Conservation (phyloP, 2,797 vertebrate species). For the Falco peregrinus region DNA sequence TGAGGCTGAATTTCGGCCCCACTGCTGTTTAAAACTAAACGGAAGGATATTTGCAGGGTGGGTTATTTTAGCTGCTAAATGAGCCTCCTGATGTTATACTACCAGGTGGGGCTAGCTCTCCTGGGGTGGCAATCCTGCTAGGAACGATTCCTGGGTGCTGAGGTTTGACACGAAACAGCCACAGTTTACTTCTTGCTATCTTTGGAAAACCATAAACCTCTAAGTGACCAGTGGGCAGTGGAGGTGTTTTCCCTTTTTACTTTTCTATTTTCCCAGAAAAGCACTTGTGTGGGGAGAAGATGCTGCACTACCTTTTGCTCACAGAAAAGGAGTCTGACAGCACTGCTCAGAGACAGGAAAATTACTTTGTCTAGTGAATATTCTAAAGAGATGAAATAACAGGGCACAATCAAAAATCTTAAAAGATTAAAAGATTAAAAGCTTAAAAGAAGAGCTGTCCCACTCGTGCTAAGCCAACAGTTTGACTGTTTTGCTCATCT, state of each 20-base stretch:
- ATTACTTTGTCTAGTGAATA: conserved; percentile 57
- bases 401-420: neutral
- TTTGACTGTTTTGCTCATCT: neutral
- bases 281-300: neutral
- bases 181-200: neutral
- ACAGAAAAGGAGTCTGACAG: conserved; percentile 30
- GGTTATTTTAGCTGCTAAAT: neutral
- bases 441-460: neutral
- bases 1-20: neutral
- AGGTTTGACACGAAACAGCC: neutral
- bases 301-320: neutral
- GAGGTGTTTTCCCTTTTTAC: neutral
- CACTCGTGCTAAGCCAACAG: neutral
- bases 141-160: neutral
- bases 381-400: conserved; percentile 57
- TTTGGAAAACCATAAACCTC: neutral
- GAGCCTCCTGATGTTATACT: neutral
- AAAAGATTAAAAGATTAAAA: too few relatives aligned
- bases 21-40: neutral
- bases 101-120: neutral
- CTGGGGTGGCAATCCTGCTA: neutral
- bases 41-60: neutral
- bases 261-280: neutral
- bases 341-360: conserved; percentile 39
- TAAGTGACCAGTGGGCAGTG: neutral